Conservation (phyloP, 2,113 vertebrate species). For the Dendrocopos noguchii region DNA sequence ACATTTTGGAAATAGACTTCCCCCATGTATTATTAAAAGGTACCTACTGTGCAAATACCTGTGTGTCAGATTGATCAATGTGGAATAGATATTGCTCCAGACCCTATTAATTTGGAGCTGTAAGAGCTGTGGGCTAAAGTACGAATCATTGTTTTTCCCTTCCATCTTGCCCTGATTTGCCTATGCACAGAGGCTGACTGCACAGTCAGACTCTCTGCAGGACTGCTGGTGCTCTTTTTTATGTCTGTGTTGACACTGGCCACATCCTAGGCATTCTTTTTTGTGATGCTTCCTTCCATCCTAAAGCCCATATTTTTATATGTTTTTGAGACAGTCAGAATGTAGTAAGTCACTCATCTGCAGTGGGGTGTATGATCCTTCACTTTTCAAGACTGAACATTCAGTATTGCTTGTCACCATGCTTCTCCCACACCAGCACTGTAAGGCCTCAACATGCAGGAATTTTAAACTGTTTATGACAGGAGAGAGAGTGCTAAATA, state of each 20-base stretch:
- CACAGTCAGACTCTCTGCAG: not conserved
- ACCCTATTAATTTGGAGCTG: slow-evolving; percentile 2
- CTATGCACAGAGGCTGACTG: not conserved
- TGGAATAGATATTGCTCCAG: not conserved
- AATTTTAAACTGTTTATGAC: slow-evolving; percentile 58
- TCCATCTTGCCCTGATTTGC: slow-evolving; percentile 26
- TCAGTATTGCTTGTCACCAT: slow-evolving; percentile 15
- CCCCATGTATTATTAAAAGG: not conserved
- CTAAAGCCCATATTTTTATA: not conserved
- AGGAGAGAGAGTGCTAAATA: slow-evolving; percentile 39
- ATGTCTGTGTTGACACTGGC: slow-evolving; percentile 25
- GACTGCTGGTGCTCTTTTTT: slow-evolving; percentile 39
- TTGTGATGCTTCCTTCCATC: not conserved
- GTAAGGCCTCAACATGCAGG: slow-evolving; percentile 33
- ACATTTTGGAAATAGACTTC: not conserved
- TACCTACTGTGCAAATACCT: slow-evolving; percentile 13
- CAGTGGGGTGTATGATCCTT: not conserved
- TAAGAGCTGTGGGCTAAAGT: not conserved
- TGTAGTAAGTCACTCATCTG: not conserved
- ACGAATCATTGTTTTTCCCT: slow-evolving; percentile 17
- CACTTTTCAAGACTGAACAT: not conserved
- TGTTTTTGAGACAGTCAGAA: not conserved
- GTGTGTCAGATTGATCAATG: not conserved
- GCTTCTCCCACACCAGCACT: slow-evolving; percentile 39
- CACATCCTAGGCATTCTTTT: slow-evolving; percentile 12